A percentile compares a stretch with the other conserved stretches of the same genome.
Conservation (phyloP, 1,140 invertebrate species). For the Colletes gigas region DNA sequence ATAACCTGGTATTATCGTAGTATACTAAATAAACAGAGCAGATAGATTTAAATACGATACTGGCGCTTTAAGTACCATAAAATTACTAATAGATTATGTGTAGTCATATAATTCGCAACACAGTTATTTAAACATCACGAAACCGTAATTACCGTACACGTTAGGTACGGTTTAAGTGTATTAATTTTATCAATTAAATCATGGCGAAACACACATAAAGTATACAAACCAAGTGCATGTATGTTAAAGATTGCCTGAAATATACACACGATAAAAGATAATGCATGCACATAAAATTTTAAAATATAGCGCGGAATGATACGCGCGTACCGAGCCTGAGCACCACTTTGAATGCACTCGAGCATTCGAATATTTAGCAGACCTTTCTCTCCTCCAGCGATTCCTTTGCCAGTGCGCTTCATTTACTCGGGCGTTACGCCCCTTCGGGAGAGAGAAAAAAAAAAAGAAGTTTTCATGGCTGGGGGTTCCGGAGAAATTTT, state of each 20-base stretch:
- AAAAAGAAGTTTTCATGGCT: conserved; percentile 47
- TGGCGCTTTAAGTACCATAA: too few species aligned
- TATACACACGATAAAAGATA: conserved; percentile 25
- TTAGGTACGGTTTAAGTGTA: background rate
- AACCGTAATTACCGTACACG: background rate
- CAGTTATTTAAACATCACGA: background rate
- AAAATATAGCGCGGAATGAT: conserved; percentile 36
- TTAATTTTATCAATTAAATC: conserved; percentile 4
- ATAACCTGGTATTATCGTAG: too few species aligned
- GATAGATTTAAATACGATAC: too few species aligned
- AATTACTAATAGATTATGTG: background rate
- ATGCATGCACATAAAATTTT: conserved; percentile 18
- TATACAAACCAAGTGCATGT: background rate
- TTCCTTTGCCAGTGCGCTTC: conserved; percentile 67
- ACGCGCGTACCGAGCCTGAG: conserved; percentile 42
- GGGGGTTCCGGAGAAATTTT: conserved; percentile 60
- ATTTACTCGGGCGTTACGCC: conserved; percentile 63
- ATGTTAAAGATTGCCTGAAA: background rate
- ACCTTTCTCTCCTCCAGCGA: conserved; percentile 51
- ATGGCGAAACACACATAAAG: background rate
- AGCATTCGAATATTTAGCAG: conserved; percentile 63
- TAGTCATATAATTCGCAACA: too few species aligned
- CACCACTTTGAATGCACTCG: conserved; percentile 52
- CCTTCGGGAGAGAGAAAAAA: conserved; percentile 38
- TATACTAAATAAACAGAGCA: too few species aligned